Percentiles rank a stretch among this genome's conserved stretches.
phyloP scores from a whole-genome alignment of 2,888 invertebrate species.

The Myopa tessellatipennis region DNA sequence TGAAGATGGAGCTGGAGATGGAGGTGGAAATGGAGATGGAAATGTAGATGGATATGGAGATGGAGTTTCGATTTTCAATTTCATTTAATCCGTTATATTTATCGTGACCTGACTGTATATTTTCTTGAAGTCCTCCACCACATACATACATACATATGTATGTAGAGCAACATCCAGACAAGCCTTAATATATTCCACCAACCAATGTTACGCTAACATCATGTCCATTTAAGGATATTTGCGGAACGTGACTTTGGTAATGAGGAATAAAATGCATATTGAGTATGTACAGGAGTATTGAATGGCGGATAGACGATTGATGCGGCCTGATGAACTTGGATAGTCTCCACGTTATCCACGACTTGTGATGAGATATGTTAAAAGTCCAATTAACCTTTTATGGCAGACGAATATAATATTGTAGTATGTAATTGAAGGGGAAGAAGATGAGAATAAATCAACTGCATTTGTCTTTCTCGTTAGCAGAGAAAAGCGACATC shows the following conservation, averaged over 20 bases:
- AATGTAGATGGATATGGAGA: too few relatives aligned
- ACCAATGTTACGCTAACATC: conserved; percentile 19
- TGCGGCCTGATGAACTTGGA: background rate
- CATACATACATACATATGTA: background rate
- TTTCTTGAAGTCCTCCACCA: background rate
- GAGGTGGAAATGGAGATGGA: too few relatives aligned
- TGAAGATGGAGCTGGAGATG: too few relatives aligned
- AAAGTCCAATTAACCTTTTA: conserved; percentile 38
- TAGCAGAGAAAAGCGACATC: background rate
- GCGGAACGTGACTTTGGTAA: conserved; percentile 35
- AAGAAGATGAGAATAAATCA: background rate
- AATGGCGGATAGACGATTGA: background rate
- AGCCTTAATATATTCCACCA: conserved; percentile 19
- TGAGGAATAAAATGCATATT: conserved; percentile 13
- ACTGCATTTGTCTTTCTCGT: background rate
- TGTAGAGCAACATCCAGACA: background rate
- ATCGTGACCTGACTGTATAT: background rate
- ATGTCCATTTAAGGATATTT: conserved; percentile 28
- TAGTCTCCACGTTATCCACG: background rate
- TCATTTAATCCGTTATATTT: background rate
- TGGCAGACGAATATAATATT: conserved; percentile 25
- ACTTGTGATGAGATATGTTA: conserved; percentile 29
- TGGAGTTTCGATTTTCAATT: too few relatives aligned
- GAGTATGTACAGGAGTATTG: background rate
- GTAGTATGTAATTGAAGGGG: background rate